Base-by-base conservation (phyloP, 2,797 vertebrate genomes). In the Pseudomugil tenellus region DNA sequence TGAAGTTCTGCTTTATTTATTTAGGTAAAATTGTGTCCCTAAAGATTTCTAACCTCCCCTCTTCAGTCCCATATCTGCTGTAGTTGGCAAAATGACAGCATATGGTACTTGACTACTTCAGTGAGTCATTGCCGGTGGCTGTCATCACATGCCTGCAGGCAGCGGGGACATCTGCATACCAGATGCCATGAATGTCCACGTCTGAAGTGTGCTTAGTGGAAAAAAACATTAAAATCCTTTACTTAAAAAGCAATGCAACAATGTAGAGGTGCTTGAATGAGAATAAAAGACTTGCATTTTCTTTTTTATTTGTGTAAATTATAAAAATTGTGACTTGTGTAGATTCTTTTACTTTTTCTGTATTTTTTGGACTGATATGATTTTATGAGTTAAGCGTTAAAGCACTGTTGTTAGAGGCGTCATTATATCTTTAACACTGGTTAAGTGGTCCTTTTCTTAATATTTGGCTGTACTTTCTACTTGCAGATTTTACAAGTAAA, bases 161-260 rank as follows among this genome's bases (percentile, higher is more conserved):
- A 59, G 60, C 72, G 74, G 69, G 73, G 81, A 87, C 89, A 92
- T 92, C 87, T 92, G 92, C 82, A 78, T 71, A 67, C 87, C 91
- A 92, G 83, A 92, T 91, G 90, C 77, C 72, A 75, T 64, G 25
- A 63, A 28, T 83, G 75, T 83, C 84, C 59, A 13, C 84, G 72
- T 85, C 80, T 86, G 67, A 85, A 83, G 75, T 76, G 64, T 72
- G 63, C 64, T 83, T 63, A 35, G 58, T 86, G 82, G 72, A 83
- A 80, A 76, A 73, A 71, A 62, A 41, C 65, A 77, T 69, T 62
- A 61, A 81, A 84, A 56, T 21, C 21, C 35, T 63, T 67, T 21
- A 64, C 2, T 48, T 7, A 67, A 79, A 68, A 64, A 55, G 62
- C 51, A 72, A 77, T 19, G 54, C 12, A 23, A 29, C 57, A 62